Base-by-base conservation (phyloP, 2,113 vertebrate genomes). In the Nesoenas mayeri region DNA sequence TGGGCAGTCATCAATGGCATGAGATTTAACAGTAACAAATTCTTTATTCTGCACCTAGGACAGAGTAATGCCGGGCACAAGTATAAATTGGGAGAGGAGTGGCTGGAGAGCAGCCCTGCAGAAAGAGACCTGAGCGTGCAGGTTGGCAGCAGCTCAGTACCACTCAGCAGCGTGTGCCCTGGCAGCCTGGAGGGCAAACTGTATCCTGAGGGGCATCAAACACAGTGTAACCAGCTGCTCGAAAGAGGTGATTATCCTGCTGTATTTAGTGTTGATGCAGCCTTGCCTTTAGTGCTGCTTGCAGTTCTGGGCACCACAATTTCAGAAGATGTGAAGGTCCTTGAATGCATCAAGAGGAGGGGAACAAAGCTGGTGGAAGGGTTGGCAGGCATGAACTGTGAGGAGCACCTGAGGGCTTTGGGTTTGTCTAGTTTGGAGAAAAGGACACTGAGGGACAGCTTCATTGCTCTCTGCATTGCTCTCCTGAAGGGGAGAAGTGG, bases 211-310 rank as follows among this genome's bases (percentile, higher is more conserved):
- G 11, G 29, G 36, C 54, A 69, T 20, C 34, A 62, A 12, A 15
- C 34, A 34, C 65, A 20, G 20, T 20, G 12, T 5, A 26, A 31
- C 4, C 42, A 44, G 65, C 18, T 0, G 2, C 22, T 29, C 57
- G 40, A 13, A 36, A 53, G n/a, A n/a, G 8, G 15, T 4, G 25
- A 48, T 69, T 44, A 12, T 65, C 44, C 22, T 1, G 1, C 54
- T 54, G 38, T 31, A 16, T 5, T 28, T 12, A 31, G 36, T 4
- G 0, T 2, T 40, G 32, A 0, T 62, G n/a, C 0, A 0, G 48
- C 28, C 50, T 70, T 26, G 24, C 36, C 25, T 85, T 3, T 12
- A 31, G 14, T 12, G 17, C 53, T 24, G 54, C 34, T 26, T 28
- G 69, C 15, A 9, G 20, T 3, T 51, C 61, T 53, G 73, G 51